Conservation (phyloP, 2,113 vertebrate species). For the Brienomyrus brachyistius region DNA sequence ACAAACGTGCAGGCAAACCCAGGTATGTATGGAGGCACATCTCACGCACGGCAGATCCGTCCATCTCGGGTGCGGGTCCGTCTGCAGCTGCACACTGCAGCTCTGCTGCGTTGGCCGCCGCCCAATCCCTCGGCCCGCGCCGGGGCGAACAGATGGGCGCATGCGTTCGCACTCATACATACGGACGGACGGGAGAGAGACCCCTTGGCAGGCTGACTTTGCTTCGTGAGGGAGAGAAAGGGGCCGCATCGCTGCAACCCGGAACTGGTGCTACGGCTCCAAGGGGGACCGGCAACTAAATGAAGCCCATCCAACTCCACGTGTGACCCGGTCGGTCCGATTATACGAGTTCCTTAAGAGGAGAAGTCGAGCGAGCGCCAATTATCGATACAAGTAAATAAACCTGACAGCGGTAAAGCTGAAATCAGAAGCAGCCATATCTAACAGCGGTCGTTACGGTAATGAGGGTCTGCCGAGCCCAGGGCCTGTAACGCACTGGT, state of each 20-base stretch:
- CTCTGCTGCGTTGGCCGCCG: neutral
- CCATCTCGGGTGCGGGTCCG: neutral
- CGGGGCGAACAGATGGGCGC: neutral
- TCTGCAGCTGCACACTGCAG: neutral
- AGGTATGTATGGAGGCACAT: constrained; percentile 5
- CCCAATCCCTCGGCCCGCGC: neutral
- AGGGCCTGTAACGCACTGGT: neutral
- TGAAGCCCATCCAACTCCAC: neutral
- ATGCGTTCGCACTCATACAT: constrained; percentile 17
- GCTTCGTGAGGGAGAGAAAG: constrained; percentile 13
- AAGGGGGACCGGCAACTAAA: neutral
- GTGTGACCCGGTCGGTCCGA: neutral
- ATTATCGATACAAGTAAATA: neutral
- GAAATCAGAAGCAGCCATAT: neutral
- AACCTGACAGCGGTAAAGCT: neutral
- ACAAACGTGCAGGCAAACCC: constrained; percentile 10
- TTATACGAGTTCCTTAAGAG: neutral
- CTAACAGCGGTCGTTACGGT: neutral
- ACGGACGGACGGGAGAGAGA: neutral
- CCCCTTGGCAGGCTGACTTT: neutral
- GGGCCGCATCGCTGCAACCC: neutral
- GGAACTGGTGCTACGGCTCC: neutral
- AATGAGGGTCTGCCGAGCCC: neutral
- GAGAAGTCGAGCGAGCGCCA: neutral
- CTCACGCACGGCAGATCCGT: constrained; percentile 1